phyloP scores from a whole-genome alignment of 2,888 invertebrate species.

The Leptopilina drosophilae region DNA sequence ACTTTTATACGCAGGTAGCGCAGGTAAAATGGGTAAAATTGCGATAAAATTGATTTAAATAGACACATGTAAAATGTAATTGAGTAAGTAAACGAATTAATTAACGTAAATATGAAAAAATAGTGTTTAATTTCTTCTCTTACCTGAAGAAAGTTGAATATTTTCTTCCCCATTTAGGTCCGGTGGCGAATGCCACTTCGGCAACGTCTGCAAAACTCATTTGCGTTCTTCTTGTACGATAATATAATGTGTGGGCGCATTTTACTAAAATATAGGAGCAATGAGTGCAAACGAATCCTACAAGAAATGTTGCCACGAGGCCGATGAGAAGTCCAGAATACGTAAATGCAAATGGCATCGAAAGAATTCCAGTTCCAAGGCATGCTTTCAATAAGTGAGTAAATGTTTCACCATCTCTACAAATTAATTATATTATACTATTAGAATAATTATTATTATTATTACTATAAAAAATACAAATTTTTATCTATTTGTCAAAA shows the following conservation, averaged over 20 bases:
- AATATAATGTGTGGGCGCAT: slow-evolving; percentile 89
- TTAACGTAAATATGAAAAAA: no score
- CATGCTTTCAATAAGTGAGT: slow-evolving; percentile 97
- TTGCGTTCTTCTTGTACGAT: slow-evolving; percentile 83
- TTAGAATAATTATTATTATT: neutral
- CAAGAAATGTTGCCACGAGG: slow-evolving; percentile 88
- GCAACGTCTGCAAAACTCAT: slow-evolving; percentile 94
- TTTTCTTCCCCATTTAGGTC: slow-evolving; percentile 83
- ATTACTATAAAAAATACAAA: neutral
- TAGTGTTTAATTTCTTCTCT: neutral
- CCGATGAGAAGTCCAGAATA: slow-evolving; percentile 91
- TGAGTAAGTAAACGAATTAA: no score
- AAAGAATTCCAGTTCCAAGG: slow-evolving; percentile 95
- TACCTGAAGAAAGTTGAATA: slow-evolving; percentile 84
- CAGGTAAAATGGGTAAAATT: no score
- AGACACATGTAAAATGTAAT: no score
- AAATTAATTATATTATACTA: slow-evolving; percentile 52
- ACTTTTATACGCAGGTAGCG: no score
- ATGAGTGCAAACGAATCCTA: slow-evolving; percentile 94
- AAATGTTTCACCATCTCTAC: slow-evolving; percentile 92
- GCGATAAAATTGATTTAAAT: no score
- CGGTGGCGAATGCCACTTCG: slow-evolving; percentile 87
- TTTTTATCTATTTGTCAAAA: neutral
- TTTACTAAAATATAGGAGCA: slow-evolving; percentile 94
- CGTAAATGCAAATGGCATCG: slow-evolving; percentile 95